Base-by-base conservation (phyloP, 2,113 vertebrate species). In the Origma solitaria region DNA sequence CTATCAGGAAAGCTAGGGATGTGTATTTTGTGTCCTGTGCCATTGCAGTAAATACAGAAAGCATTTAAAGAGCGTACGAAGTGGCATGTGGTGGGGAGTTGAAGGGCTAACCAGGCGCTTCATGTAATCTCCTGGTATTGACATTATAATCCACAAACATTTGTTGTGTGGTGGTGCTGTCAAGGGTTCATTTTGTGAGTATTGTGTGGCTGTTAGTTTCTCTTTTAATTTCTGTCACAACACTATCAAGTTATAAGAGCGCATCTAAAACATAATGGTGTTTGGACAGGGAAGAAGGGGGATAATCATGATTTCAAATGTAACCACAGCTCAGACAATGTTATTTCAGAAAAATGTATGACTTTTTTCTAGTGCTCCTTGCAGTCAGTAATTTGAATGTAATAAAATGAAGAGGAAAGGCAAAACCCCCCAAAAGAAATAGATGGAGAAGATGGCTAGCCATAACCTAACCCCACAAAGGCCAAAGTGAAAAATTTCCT, bases 291-390 rank as follows among this genome's bases (percentile, higher is more conserved):
- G 57, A 90, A 83, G 76, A 92, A 95, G 65, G 64, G 38, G 76
- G 40, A 88, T 92, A 95, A 96, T 90, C 31, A 86, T 64, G 72
- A 93, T 86, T 95, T 93, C 64, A 80, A 90, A 94, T 51, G 71
- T 80, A 95, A 90, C 75, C 72, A 83, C 64, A 91, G 78, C 68
- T 94, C 79, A 93, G 82, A 90, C 56, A 90, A 86, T 66, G 66
- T 50, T 92, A 69, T 79, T 90, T 91, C 73, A 85, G 84, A 92
- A 92, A 69, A 94, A 81, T 23, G 10, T 49, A 44, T 25, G 64
- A 81, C 19, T 83, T 44, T 82, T 90, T 96, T 70, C 66, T 93
- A 70, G 37, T 44, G 58, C 68, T 86, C 85, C 68, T 75, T 88
- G 60, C 82, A 86, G 60, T 81, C 56, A 60, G 71, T 64, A 86